Evolutionary conservation across 2,888 invertebrate species (phyloP), one percentile per base, ranked within the genome.

Genomic region (Oscheius sp.): DNA sequence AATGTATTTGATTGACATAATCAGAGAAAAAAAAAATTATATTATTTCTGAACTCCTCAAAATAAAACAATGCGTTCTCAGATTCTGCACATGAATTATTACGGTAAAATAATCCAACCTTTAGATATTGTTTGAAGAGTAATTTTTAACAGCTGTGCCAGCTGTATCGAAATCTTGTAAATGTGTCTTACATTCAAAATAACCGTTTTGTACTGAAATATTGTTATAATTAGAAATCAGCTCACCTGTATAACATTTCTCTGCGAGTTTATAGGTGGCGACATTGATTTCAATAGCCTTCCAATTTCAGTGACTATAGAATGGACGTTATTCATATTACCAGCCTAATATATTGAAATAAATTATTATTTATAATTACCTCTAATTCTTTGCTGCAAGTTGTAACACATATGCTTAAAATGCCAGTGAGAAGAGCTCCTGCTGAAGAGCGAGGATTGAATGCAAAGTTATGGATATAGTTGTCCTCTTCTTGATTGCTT

Each of bases 71-170:
- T 8, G 61, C 30, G 24, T 44, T 32, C 8, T 30, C 17, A 17
- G 32, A 32, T 14, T 54, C 54, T 54, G 12, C 32, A 54, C 36
- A 2, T 0, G 3, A 26, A 14, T n/a, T n/a, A n/a, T n/a, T 22
- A 36, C 36, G 36, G 36, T 36, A 9, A 47, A 8, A 2, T 9
- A 54, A 17, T 33, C 33, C 8, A 8, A 73, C 71, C 65, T 67
- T 57, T 68, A 8, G 56, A 30, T 30, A 73, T 47, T 6, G 69
- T 26, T 2, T 32, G 24, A 9, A 75, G 32, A 0, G 69, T 24
- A 12, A 30, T 28, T 56, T 72, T 73, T 6, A 75, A 47, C 24
- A 75, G 44, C n/a, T 63, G 20, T 9, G 75, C 56, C 14, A 74
- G 36, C n/a, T 68, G 62, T 24, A 57, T 12, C 8, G 67, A 61